Conservation (phyloP, 2,888 invertebrate genomes). For the Drosophila eohydei region DNA sequence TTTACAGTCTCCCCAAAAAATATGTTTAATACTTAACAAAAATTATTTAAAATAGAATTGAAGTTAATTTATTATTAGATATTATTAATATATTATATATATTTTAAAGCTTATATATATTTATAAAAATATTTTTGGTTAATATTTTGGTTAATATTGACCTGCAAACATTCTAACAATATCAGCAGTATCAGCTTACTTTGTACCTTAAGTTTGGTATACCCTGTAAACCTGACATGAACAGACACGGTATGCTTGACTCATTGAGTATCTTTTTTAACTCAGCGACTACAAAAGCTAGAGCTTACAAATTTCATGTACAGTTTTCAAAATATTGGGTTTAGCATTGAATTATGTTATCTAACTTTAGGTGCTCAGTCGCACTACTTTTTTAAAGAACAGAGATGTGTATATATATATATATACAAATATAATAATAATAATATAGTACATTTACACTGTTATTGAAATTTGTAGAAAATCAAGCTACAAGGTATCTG, state of each 20-base stretch:
- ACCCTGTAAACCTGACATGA: background rate
- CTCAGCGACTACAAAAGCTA: background rate
- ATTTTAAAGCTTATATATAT: background rate
- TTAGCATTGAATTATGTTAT: no score
- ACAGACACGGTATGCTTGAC: background rate
- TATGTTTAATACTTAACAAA: no score
- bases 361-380: no score
- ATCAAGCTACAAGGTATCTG: constrained; percentile 11
- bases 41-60: background rate
- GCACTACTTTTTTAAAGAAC: background rate
- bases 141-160: background rate
- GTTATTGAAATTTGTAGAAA: background rate
- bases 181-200: background rate
- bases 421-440: no score
- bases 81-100: no score
- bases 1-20: no score
- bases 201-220: background rate
- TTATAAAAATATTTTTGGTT: no score
- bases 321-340: no score
- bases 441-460: no score
- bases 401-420: background rate
- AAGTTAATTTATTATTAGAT: no score
- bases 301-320: background rate
- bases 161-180: background rate
- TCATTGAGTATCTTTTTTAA: no score